A percentile compares a stretch with the other conserved stretches of the same genome.
Conservation (phyloP, 1,140 invertebrate species). For the Samia ricini region DNA sequence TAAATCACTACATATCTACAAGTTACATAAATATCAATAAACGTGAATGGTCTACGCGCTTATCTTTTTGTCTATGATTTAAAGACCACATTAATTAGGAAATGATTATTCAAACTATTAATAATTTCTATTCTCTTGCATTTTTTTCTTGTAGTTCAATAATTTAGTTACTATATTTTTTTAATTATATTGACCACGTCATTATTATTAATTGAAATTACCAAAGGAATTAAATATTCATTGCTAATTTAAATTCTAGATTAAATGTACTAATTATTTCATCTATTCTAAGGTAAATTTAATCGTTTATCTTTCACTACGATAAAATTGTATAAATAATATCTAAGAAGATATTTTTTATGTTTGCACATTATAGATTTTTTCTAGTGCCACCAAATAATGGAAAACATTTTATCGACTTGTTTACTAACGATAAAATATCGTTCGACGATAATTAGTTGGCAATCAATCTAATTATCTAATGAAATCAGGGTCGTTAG, state of each 20-base stretch:
- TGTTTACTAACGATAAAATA: conserved; percentile 22
- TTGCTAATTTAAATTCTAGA: too few relatives aligned
- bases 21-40: neutral
- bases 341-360: neutral
- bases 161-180: too few relatives aligned
- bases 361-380: conserved; percentile 14
- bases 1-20: neutral
- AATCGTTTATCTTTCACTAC: neutral
- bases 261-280: neutral
- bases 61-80: neutral
- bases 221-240: too few relatives aligned
- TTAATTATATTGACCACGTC: too few relatives aligned
- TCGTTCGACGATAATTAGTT: conserved; percentile 39
- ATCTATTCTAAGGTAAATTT: neutral
- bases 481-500: conserved; percentile 52
- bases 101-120: neutral
- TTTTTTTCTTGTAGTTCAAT: too few relatives aligned
- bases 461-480: conserved; percentile 54
- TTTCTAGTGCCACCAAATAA: conserved; percentile 44
- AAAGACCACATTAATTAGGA: neutral
- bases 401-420: conserved; percentile 21
- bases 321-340: neutral
- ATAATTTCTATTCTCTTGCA: neutral
- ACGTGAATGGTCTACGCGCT: neutral
- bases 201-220: too few relatives aligned